A percentile compares a stretch with the other conserved stretches of the same genome.
Evolutionary conservation across 2,888 invertebrate genomes (phyloP).

Genomic region (Erebia epiphron): DNA sequence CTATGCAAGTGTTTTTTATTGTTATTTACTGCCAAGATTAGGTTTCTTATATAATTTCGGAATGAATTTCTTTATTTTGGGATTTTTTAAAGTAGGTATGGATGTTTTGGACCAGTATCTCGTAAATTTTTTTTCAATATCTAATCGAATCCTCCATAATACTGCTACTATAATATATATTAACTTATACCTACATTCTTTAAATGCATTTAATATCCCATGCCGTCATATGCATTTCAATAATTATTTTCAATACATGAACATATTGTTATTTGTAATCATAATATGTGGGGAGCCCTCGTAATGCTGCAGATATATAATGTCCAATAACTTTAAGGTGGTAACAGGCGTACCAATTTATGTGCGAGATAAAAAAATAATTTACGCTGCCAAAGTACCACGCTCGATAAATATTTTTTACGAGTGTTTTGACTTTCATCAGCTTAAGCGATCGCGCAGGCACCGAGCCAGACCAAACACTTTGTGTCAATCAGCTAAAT

Average conservation of each 20-base stretch:
- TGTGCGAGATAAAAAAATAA: slow-evolving; percentile 36
- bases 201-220: not conserved
- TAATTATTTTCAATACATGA: not conserved
- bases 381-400: slow-evolving; percentile 42
- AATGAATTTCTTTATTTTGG: slow-evolving; percentile 26
- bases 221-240: not conserved
- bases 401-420: slow-evolving; percentile 47
- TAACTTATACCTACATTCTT: not conserved
- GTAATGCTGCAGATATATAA: slow-evolving; percentile 24
- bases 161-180: not conserved
- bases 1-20: slow-evolving; percentile 66
- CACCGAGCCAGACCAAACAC: slow-evolving; percentile 61
- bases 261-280: slow-evolving; percentile 1
- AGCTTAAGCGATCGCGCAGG: slow-evolving; percentile 63
- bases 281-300: not conserved
- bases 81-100: not conserved
- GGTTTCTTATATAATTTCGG: slow-evolving; percentile 46
- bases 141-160: not conserved
- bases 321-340: slow-evolving; percentile 27
- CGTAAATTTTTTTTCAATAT: not conserved
- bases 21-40: slow-evolving; percentile 58
- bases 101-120: not conserved
- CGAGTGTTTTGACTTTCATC: slow-evolving; percentile 68
- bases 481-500: slow-evolving; percentile 67
- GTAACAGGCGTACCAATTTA: slow-evolving; percentile 33